Evolutionary conservation across 2,113 vertebrate species (phyloP), one percentile per base, ranked within the genome.

Genomic region (Dipodomys spectabilis): DNA sequence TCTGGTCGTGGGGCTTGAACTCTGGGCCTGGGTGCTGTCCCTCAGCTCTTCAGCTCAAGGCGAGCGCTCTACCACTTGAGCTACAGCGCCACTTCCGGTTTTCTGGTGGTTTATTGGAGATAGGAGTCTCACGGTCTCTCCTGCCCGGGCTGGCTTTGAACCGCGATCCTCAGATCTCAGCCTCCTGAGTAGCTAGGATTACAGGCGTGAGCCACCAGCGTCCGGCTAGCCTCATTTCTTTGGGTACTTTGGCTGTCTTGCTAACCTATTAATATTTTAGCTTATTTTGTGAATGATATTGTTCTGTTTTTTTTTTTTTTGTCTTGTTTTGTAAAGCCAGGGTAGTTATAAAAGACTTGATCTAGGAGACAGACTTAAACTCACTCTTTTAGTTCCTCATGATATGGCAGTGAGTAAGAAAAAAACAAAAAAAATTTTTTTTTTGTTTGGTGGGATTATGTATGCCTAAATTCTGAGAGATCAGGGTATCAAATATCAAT

Each of bases 251-350:
- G n/a, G 27, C 67, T 89, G 74, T 25, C 35, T 85, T 86, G 39
- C 23, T n/a, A 86, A 49, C 8, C 28, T 91, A 13, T 86, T 86
- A 49, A 88, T 91, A 44, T 95, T 95, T 89, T 65, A 85, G 69
- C 22, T 81, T 87, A 4, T 75, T 82, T 82, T 64, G 69, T 92
- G 62, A 91, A 69, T 13, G 80, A 80, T 91, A 57, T 64, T n/a
- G 8, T 92, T 88, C 53, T 64, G 6, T 23, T 94, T 73, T 5
- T 69, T 88, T 23, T 94, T 73, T 5, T 69, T 88, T 73, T 93
- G 13, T 80, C 57, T 81, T 88, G 44, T 32, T 19, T 73, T 16
- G 35, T 49, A 86, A 45, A 86, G 45, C 22, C 9, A 94, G 28
- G 67, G 83, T 39, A 93, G 35, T 92, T 87, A 94, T 90, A 28